phyloP scores from a whole-genome alignment of 2,797 vertebrate genomes.

The Hafferia zeledoni region DNA sequence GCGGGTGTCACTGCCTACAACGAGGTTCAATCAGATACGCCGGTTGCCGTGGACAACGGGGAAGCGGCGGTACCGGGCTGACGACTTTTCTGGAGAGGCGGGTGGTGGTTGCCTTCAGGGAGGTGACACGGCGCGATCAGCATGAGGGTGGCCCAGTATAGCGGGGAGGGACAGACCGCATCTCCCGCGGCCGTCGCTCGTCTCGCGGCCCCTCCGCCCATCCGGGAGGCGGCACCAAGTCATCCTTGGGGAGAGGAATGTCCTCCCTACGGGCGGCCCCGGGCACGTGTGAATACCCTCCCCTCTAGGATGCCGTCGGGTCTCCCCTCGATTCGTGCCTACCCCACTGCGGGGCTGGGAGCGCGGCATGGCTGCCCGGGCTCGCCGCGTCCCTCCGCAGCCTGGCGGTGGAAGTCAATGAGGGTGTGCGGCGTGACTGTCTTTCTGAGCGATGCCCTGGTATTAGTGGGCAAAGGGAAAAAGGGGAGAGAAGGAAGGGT shows the following conservation, averaged over 20 bases:
- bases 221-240: not conserved
- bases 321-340: not conserved
- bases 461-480: not conserved
- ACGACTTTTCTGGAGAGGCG: constrained; percentile 52
- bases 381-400: not conserved
- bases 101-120: constrained; percentile 29
- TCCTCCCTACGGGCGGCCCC: not conserved
- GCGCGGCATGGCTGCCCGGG: not conserved
- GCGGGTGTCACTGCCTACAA: constrained; percentile 66
- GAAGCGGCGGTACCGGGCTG: constrained; percentile 61
- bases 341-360: not conserved
- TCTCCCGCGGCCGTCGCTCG: not conserved
- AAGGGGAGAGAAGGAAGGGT: not conserved
- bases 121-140: constrained; percentile 33
- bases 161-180: not conserved
- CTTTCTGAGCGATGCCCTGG: not conserved
- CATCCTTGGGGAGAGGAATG: not conserved
- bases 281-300: not conserved
- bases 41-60: constrained; percentile 66
- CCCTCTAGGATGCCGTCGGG: not conserved
- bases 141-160: constrained; percentile 28
- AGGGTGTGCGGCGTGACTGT: not conserved
- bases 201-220: not conserved
- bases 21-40: constrained; percentile 68
- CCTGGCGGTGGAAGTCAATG: not conserved